Percentiles rank a stretch among this genome's conserved stretches.
phyloP scores from a whole-genome alignment of 37 sponge, comb jelly and placozoan genomes.

The Hormiphora californensis region DNA sequence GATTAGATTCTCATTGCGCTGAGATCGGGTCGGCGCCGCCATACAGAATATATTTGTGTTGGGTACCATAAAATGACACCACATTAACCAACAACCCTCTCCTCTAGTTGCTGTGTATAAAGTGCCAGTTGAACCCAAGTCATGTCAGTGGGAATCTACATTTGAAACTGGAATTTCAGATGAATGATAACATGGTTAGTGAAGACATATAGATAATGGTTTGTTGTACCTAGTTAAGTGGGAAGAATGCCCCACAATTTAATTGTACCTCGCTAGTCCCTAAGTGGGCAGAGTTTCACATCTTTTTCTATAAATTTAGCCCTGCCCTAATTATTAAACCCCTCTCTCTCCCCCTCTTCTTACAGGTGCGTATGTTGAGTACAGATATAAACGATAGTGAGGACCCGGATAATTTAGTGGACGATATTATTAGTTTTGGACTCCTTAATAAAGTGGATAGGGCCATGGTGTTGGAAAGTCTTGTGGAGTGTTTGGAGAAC shows the following conservation, averaged over 20 bases:
- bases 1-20: no score
- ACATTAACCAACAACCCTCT: not conserved
- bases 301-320: no score
- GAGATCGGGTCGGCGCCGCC: no score
- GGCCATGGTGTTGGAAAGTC: conserved; percentile 47
- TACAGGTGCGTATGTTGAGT: conserved; percentile 37
- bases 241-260: no score
- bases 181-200: conserved; percentile 50
- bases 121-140: conserved; percentile 51
- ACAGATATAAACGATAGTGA: conserved; percentile 48
- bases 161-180: conserved; percentile 37
- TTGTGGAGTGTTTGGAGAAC: conserved; percentile 9
- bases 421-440: conserved; percentile 21
- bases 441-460: conserved; percentile 34
- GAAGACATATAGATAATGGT: no score
- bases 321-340: no score
- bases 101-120: conserved; percentile 50
- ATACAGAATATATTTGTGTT: no score
- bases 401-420: conserved; percentile 10
- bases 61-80: no score
- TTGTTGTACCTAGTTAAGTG: no score
- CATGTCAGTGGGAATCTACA: conserved; percentile 41
- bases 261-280: no score
- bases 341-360: no score
- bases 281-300: no score